Conservation (phyloP, 2,888 invertebrate species). For the Hyles lineata region DNA sequence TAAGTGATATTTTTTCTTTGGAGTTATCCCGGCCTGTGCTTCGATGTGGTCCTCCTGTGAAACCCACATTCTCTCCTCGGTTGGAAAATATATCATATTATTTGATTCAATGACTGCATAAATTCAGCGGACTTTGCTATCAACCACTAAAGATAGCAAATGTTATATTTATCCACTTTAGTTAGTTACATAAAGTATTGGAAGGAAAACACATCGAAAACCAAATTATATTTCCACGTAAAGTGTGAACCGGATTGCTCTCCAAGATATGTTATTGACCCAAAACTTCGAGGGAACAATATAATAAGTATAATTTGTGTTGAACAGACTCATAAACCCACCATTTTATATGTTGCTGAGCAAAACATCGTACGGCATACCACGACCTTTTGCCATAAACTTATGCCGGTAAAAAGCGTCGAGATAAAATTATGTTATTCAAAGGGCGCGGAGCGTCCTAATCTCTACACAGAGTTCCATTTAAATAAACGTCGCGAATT, state of each 20-base stretch:
- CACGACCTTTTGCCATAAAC: not conserved
- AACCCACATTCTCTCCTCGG: no score
- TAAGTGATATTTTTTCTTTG: no score
- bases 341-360: constrained; percentile 5
- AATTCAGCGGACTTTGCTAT: no score
- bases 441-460: not conserved
- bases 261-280: not conserved
- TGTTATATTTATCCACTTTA: not conserved
- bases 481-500: constrained; percentile 23
- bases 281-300: not conserved
- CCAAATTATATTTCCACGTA: not conserved
- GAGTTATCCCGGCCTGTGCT: no score
- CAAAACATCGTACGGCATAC: not conserved
- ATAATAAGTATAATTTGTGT: constrained; percentile 9
- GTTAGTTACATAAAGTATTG: no score
- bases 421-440: constrained; percentile 21
- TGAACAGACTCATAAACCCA: not conserved
- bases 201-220: not conserved
- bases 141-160: no score
- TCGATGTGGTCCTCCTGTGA: no score
- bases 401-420: constrained; percentile 12
- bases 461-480: constrained; percentile 17
- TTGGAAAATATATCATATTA: no score
- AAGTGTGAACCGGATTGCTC: not conserved
- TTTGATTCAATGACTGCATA: no score